These are phyloP conservation scores for Rhagologus leucostigma DNA, from an alignment of 2,113 vertebrate genomes.

Conservation along the genomic window DNA sequence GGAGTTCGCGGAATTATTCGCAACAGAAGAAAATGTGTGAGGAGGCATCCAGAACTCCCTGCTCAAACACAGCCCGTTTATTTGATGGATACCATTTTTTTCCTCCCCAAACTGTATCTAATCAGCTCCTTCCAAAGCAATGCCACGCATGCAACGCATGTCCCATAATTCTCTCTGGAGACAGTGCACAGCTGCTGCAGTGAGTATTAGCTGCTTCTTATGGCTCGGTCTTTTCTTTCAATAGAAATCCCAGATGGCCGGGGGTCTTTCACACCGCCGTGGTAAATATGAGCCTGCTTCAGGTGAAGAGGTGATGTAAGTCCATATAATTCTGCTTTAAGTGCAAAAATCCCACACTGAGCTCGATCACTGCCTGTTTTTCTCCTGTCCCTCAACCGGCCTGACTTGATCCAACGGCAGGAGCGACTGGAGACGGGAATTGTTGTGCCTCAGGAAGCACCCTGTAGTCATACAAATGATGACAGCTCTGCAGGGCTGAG, in stretches of 20 bases:
- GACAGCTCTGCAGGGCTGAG: background rate
- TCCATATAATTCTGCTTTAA: slow-evolving; percentile 58
- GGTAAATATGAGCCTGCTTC: slow-evolving; percentile 55
- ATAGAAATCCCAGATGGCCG: slow-evolving; percentile 74
- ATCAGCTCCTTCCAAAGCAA: slow-evolving; percentile 64
- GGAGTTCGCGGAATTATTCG: background rate
- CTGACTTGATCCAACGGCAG: background rate
- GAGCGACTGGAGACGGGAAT: background rate
- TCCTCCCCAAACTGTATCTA: slow-evolving; percentile 56
- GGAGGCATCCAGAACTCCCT: background rate
- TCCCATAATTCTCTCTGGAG: slow-evolving; percentile 75
- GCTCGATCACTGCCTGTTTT: slow-evolving; percentile 23
- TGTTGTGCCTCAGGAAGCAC: background rate
- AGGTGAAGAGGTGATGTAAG: slow-evolving; percentile 61
- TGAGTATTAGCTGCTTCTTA: slow-evolving; percentile 73
- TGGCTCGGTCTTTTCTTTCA: slow-evolving; percentile 71
- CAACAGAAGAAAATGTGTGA: background rate
- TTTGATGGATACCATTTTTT: slow-evolving; percentile 22
- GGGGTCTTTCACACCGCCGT: slow-evolving; percentile 50
- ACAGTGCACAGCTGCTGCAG: slow-evolving; percentile 75
- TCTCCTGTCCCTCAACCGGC: background rate
- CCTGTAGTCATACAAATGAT: fast-evolving
- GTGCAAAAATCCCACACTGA: background rate
- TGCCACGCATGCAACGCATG: slow-evolving; percentile 60
- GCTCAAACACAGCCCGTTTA: slow-evolving; percentile 24